phyloP scores from a whole-genome alignment of 2,113 vertebrate genomes.

The Microcebus jonahi region DNA sequence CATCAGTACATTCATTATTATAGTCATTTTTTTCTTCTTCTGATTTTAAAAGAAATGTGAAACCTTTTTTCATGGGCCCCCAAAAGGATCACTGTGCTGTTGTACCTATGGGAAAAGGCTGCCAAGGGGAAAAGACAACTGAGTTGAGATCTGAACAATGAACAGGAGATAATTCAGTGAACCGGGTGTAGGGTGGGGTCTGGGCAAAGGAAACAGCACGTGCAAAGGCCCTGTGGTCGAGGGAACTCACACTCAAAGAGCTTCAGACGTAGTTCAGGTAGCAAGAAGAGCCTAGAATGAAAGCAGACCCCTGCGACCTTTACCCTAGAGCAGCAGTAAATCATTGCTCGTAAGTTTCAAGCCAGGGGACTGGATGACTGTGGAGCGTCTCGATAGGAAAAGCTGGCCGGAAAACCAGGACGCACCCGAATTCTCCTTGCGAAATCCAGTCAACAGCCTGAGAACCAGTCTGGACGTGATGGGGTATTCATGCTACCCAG shows the following conservation, averaged over 20 bases:
- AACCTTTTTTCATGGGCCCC: background rate
- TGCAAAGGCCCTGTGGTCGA: background rate
- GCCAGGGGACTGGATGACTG: background rate
- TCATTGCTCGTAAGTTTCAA: background rate
- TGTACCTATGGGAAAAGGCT: background rate
- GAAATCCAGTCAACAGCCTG: background rate
- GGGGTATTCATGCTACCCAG: background rate
- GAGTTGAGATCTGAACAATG: background rate
- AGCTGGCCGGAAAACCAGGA: background rate
- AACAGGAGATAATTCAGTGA: background rate
- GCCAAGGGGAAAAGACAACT: background rate
- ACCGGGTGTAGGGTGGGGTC: background rate
- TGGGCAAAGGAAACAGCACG: background rate
- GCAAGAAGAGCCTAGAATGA: background rate
- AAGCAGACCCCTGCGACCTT: background rate
- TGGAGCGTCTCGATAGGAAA: background rate
- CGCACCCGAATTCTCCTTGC: background rate
- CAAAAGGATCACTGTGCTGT: background rate
- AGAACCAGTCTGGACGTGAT: background rate
- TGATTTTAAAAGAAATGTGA: constrained; percentile 11
- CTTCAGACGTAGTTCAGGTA: background rate
- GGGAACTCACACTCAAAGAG: background rate
- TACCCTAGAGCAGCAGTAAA: background rate
- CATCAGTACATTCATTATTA: background rate
- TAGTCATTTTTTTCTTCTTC: background rate